These are phyloP conservation scores for Halisarca cf. caerulea DNA, from an alignment of 37 sponge, comb jelly and placozoan genomes.

Conservation along the genomic window DNA sequence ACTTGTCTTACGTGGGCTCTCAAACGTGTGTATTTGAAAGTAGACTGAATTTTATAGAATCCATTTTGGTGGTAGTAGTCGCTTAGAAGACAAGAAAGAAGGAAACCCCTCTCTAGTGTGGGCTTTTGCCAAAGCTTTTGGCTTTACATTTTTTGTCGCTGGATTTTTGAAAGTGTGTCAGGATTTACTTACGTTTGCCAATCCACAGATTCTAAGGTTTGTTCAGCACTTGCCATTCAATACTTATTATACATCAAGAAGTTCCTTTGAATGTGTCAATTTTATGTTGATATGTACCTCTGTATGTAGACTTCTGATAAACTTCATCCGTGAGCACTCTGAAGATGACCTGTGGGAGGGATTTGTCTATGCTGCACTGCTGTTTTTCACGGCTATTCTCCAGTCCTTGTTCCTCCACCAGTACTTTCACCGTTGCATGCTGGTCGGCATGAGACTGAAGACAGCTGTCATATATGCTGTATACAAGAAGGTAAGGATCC, in stretches of 20 bases:
- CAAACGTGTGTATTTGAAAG: no score
- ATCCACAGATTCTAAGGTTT: constrained; percentile 56
- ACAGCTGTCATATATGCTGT: constrained; percentile 71
- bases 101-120: constrained; percentile 41
- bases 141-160: constrained; percentile 19
- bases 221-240: no score
- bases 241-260: background rate
- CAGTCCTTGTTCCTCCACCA: constrained; percentile 85
- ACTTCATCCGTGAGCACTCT: constrained; percentile 31
- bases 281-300: background rate
- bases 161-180: constrained; percentile 39
- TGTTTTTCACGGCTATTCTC: constrained; percentile 67
- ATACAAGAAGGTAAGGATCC: constrained; percentile 72
- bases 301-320: constrained; percentile 59
- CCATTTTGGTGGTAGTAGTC: background rate
- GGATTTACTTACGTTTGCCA: constrained; percentile 54
- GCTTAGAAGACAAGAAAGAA: background rate
- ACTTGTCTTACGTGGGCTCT: no score
- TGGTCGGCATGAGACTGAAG: constrained; percentile 71
- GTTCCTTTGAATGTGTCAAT: background rate
- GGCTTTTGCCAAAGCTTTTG: constrained; percentile 44
- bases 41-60: background rate
- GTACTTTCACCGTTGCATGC: constrained; percentile 76
- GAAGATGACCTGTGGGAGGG: constrained; percentile 79
- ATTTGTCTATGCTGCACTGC: constrained; percentile 72